These are phyloP conservation scores for Tetrao urogallus DNA, from an alignment of 2,113 vertebrate species.

Conservation along the genomic window DNA sequence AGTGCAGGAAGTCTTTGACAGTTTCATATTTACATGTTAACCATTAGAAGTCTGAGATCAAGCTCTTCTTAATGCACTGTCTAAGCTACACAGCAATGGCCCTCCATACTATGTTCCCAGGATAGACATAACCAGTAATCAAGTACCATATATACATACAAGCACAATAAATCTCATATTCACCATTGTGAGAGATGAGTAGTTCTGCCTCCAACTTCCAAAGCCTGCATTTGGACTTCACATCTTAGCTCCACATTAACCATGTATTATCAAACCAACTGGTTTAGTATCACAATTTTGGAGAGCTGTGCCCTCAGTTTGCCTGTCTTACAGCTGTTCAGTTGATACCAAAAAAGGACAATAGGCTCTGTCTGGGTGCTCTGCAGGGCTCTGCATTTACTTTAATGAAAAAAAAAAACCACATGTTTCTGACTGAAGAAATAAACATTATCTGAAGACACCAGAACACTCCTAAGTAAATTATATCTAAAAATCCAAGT, in stretches of 20 bases:
- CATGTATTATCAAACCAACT: rapidly evolving
- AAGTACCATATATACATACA: rapidly evolving
- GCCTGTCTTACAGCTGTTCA: neutral
- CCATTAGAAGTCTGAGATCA: neutral
- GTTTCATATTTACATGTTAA: neutral
- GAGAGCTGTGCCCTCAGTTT: neutral
- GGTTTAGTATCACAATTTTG: neutral
- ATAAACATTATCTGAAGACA: neutral
- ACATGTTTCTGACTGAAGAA: neutral
- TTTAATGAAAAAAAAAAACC: neutral
- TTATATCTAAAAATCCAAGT: neutral
- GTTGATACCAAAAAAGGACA: neutral
- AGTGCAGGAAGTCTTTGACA: neutral
- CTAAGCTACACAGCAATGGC: neutral
- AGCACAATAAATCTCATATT: neutral
- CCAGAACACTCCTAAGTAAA: neutral
- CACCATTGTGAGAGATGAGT: neutral
- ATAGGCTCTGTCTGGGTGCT: neutral
- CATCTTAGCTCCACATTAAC: neutral
- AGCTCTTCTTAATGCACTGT: neutral
- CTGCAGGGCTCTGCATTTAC: neutral
- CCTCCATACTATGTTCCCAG: neutral
- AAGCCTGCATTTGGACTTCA: neutral
- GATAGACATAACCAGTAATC: neutral
- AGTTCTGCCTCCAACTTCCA: neutral